phyloP scores from a whole-genome alignment of 2,113 vertebrate species.

The Ceyx melanurus region DNA sequence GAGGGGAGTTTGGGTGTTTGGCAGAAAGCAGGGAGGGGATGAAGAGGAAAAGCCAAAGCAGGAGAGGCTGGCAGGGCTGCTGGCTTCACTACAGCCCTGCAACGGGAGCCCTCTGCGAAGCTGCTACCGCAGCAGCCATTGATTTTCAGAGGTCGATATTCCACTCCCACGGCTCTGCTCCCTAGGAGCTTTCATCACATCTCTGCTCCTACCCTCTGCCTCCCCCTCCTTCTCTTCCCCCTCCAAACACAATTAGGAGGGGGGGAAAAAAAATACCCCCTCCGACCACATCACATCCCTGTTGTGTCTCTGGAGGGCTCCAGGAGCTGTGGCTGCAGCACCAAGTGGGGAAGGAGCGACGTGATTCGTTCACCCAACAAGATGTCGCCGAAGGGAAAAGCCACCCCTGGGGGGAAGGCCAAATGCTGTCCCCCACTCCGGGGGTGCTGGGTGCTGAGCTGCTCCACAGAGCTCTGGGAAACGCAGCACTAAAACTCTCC shows the following conservation, averaged over 20 bases:
- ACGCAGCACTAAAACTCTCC: not conserved
- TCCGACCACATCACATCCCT: not conserved
- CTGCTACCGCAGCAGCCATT: slow-evolving; percentile 74
- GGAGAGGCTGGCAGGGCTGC: not conserved
- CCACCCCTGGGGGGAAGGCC: not conserved
- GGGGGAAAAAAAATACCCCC: not conserved
- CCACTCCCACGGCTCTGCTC: slow-evolving; percentile 75
- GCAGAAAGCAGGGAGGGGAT: not conserved
- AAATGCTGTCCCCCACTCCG: not conserved
- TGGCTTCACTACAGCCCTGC: slow-evolving; percentile 58
- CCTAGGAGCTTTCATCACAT: slow-evolving; percentile 77
- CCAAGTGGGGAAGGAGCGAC: not conserved
- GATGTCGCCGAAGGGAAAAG: slow-evolving; percentile 36
- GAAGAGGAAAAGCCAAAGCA: not conserved
- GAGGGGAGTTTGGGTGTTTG: not conserved
- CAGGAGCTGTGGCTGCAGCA: not conserved
- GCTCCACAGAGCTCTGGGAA: not conserved
- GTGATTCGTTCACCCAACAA: slow-evolving; percentile 27
- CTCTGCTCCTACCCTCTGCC: slow-evolving; percentile 67
- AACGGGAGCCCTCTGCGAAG: slow-evolving; percentile 34
- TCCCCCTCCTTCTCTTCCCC: slow-evolving; percentile 20
- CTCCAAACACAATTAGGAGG: slow-evolving; percentile 56
- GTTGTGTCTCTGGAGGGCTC: slow-evolving; percentile 9
- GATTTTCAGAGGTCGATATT: slow-evolving; percentile 79
- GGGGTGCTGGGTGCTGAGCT: not conserved